phyloP scores from a whole-genome alignment of 1,140 invertebrate species.

The Lamellibrachia luymesi region DNA sequence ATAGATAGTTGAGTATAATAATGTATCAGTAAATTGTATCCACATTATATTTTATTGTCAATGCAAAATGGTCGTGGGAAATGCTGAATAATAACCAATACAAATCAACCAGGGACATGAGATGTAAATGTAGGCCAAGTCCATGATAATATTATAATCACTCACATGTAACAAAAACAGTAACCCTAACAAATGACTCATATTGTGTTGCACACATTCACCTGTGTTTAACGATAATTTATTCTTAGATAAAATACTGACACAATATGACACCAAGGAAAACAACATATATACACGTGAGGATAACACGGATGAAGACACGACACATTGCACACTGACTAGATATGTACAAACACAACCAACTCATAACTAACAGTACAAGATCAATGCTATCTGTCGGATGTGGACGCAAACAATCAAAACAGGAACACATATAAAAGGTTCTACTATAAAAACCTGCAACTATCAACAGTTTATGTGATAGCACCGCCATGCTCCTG shows the following conservation, averaged over 20 bases:
- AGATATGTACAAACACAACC: neutral
- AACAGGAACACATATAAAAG: neutral
- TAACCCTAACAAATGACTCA: neutral
- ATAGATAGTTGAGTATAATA: neutral
- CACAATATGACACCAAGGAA: neutral
- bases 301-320: neutral
- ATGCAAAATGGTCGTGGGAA: neutral
- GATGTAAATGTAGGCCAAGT: neutral
- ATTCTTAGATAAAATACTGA: slow-evolving; percentile 6
- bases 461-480: neutral
- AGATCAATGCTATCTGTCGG: neutral
- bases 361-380: neutral
- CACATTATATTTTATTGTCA: neutral
- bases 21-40: neutral
- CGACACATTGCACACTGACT: neutral
- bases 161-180: neutral
- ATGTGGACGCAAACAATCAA: neutral
- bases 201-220: neutral
- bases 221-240: neutral
- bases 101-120: neutral
- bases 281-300: neutral
- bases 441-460: neutral
- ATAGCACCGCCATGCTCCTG: neutral
- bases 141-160: neutral
- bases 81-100: neutral